These are phyloP conservation scores for Dipus sagitta DNA, from an alignment of 2,797 vertebrate species.

Conservation along the genomic window DNA sequence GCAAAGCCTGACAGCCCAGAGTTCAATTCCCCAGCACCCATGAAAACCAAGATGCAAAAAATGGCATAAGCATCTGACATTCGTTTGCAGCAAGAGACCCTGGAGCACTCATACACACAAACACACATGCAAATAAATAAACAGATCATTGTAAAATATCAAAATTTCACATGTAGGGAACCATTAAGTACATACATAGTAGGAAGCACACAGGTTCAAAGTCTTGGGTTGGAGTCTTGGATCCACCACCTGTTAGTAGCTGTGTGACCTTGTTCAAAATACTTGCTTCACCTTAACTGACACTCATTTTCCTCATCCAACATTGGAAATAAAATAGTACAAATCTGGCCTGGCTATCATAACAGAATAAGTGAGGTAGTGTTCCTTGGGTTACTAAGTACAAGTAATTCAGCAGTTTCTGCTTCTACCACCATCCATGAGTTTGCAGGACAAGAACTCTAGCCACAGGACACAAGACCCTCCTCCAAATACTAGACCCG, in stretches of 20 bases:
- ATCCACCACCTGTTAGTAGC: background rate
- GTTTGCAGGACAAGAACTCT: background rate
- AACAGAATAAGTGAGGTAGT: background rate
- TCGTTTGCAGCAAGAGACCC: background rate
- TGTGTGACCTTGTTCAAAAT: background rate
- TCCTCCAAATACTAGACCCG: background rate
- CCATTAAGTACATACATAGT: background rate
- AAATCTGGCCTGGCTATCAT: background rate
- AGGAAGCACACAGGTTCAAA: background rate
- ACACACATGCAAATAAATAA: too few species aligned
- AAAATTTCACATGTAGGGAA: constrained; percentile 12
- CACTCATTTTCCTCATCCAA: background rate
- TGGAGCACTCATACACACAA: too few species aligned
- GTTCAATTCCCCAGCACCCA: too few species aligned
- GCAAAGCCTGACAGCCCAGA: too few species aligned
- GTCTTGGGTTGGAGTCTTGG: background rate
- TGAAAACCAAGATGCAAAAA: too few species aligned
- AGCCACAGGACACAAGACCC: background rate
- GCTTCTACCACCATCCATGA: background rate
- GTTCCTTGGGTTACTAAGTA: background rate
- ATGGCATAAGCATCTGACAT: too few species aligned
- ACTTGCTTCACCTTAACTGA: background rate
- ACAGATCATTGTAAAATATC: background rate
- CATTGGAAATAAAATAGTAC: background rate
- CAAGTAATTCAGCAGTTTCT: background rate